Evolutionary conservation across 2,113 vertebrate genomes (phyloP).

Genomic region (Rana temporaria): DNA sequence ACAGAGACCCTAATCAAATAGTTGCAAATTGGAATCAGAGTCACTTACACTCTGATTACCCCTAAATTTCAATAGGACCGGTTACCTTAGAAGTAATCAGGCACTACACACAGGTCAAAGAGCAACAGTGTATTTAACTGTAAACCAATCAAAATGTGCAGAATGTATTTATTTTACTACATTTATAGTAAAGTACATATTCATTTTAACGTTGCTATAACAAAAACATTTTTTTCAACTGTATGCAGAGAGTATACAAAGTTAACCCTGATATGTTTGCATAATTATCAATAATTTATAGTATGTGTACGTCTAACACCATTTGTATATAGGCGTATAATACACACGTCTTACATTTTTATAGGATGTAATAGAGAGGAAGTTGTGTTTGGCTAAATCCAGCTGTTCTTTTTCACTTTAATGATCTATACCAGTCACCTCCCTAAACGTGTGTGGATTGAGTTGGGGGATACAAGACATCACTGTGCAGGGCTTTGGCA

Average conservation of each 20-base stretch:
- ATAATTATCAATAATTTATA: neutral
- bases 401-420: conserved; percentile 23
- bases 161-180: no score
- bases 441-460: neutral
- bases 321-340: neutral
- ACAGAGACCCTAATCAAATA: no score
- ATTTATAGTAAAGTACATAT: no score
- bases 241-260: neutral
- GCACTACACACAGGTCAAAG: no score
- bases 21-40: no score
- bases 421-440: neutral
- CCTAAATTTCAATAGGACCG: no score
- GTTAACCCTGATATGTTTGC: neutral
- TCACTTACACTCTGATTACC: no score
- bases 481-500: conserved; percentile 20
- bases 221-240: no score
- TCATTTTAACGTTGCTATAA: neutral
- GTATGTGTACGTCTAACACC: neutral
- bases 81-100: no score
- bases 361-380: neutral
- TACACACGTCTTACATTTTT: neutral
- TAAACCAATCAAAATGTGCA: no score
- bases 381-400: conserved; percentile 8
- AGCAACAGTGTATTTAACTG: no score
- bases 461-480: conserved; percentile 1